Conservation (phyloP, 2,888 invertebrate genomes). For the Epistrophe grossulariae region DNA sequence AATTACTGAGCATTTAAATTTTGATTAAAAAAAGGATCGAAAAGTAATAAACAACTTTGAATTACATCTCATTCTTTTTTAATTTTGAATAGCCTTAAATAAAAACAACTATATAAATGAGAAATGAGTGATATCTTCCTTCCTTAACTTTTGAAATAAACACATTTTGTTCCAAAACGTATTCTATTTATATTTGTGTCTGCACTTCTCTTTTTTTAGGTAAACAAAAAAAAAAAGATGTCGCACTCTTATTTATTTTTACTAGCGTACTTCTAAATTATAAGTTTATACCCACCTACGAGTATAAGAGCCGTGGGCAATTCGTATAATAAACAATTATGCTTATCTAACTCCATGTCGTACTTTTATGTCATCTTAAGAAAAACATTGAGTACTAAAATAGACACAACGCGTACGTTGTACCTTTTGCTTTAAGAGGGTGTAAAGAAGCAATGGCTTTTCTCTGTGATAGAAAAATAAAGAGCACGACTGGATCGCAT, state of each 20-base stretch:
- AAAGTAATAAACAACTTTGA: too few relatives aligned
- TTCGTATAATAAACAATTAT: conserved; percentile 17
- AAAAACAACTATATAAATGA: too few relatives aligned
- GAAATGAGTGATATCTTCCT: conserved; percentile 18
- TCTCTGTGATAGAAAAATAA: not conserved
- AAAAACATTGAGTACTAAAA: not conserved
- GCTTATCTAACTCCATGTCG: not conserved
- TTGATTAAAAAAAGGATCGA: too few relatives aligned
- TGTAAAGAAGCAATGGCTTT: not conserved
- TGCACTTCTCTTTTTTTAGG: conserved; percentile 10
- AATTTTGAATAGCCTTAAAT: too few relatives aligned
- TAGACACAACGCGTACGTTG: not conserved
- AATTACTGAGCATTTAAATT: too few relatives aligned
- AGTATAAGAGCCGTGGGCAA: not conserved
- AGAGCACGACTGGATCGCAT: not conserved
- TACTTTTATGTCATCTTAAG: conserved; percentile 1
- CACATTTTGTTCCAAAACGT: not conserved
- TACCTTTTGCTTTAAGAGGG: not conserved
- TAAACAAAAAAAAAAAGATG: conserved; percentile 3
- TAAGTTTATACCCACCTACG: conserved; percentile 2
- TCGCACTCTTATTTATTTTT: conserved; percentile 22
- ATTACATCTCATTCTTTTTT: too few relatives aligned
- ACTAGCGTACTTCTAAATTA: conserved; percentile 7
- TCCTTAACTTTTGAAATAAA: not conserved
- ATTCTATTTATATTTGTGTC: not conserved